phyloP scores from a whole-genome alignment of 2,888 invertebrate species.

The Bugula neritina region DNA sequence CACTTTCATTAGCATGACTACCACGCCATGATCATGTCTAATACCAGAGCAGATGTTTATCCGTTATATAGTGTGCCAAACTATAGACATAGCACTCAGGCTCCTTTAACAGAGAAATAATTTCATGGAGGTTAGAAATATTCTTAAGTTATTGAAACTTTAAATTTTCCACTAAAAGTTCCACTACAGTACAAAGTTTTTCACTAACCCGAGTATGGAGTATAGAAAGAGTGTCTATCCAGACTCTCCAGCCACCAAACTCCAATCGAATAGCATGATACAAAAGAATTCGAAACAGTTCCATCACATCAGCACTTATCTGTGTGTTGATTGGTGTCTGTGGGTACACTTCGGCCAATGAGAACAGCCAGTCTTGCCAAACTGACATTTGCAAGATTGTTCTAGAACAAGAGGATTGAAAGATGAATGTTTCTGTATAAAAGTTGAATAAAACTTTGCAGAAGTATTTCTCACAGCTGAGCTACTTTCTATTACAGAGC shows the following conservation, averaged over 20 bases:
- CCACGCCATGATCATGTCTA: not conserved
- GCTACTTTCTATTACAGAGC: no score
- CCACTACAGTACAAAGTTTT: not conserved
- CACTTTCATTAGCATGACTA: not conserved
- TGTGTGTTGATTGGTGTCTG: slow-evolving; percentile 89
- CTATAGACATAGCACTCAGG: no score
- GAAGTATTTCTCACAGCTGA: no score
- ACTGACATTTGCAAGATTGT: slow-evolving; percentile 99
- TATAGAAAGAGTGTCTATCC: slow-evolving; percentile 98
- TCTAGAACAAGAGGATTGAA: slow-evolving; percentile 37
- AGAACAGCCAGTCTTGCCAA: slow-evolving; percentile 97
- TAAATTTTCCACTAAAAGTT: no score
- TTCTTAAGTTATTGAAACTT: no score
- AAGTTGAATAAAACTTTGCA: no score
- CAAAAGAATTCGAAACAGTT: slow-evolving; percentile 89
- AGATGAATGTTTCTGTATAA: no score
- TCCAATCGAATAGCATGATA: slow-evolving; percentile 99
- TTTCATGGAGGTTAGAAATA: no score
- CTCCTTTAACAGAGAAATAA: no score
- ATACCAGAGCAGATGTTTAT: no score
- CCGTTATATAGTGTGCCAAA: no score
- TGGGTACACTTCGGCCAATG: slow-evolving; percentile 89
- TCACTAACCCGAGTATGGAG: slow-evolving; percentile 86
- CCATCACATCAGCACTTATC: slow-evolving; percentile 96
- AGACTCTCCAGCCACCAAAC: slow-evolving; percentile 98